A percentile compares a stretch with the other conserved stretches of the same genome.
Conservation (phyloP, 1,140 invertebrate genomes). For the Drosophila chauvacae region DNA sequence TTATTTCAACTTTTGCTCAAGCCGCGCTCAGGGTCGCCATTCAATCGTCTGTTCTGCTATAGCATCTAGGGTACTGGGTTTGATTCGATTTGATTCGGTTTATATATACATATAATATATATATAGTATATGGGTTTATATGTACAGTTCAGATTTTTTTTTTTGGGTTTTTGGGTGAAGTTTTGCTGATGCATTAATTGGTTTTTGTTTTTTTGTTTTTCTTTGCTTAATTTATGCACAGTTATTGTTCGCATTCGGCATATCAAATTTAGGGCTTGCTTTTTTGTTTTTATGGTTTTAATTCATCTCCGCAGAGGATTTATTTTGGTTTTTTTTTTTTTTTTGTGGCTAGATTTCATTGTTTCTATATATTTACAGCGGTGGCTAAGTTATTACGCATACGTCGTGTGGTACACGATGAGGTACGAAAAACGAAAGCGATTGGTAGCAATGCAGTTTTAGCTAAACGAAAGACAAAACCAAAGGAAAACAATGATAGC, state of each 20-base stretch:
- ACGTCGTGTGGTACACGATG: constrained; percentile 70
- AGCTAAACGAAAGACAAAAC: constrained; percentile 66
- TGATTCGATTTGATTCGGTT: constrained; percentile 28
- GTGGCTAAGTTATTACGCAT: constrained; percentile 67
- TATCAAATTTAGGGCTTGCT: constrained; percentile 33
- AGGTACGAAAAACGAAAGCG: constrained; percentile 54
- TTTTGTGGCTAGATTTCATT: constrained; percentile 25
- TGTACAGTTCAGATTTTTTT: constrained; percentile 27
- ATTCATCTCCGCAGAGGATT: background rate
- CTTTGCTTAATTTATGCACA: constrained; percentile 38
- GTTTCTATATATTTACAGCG: constrained; percentile 43
- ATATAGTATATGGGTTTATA: constrained; percentile 18
- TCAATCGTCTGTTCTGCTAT: constrained; percentile 56
- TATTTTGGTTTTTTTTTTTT: constrained; percentile 10
- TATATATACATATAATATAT: constrained; percentile 18
- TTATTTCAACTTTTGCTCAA: constrained; percentile 42
- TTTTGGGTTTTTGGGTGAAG: background rate
- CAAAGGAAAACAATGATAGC: constrained; percentile 65
- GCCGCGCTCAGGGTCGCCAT: constrained; percentile 54
- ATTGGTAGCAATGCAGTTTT: constrained; percentile 65
- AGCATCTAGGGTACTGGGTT: constrained; percentile 36
- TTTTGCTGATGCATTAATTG: constrained; percentile 41
- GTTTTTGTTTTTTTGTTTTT: constrained; percentile 4
- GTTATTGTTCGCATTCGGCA: constrained; percentile 45
- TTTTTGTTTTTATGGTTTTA: constrained; percentile 11